Conservation (phyloP, 2,797 vertebrate genomes). For the Lepilemur ruficaudatus region DNA sequence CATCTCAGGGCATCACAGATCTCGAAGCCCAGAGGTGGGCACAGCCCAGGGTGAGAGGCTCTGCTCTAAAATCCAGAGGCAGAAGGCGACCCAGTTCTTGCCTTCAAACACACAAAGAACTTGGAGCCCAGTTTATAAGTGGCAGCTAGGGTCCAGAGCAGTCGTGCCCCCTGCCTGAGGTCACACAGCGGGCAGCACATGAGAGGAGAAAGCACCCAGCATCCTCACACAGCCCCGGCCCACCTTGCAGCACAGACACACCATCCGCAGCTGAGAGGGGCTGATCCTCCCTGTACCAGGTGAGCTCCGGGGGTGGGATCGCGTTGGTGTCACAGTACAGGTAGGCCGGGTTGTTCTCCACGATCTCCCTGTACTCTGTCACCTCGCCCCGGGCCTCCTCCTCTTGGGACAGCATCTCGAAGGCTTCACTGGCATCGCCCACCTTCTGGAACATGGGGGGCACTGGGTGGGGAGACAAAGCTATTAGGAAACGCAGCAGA, state of each 20-base stretch:
- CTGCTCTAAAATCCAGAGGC: background rate
- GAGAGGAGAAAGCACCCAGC: rapidly evolving
- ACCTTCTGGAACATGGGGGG: constrained; percentile 93
- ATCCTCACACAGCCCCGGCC: rapidly evolving
- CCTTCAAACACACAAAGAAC: background rate
- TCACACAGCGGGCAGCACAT: background rate
- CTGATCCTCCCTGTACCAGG: constrained; percentile 91
- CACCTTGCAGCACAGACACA: constrained; percentile 90
- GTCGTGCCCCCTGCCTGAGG: rapidly evolving
- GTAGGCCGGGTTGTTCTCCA: constrained; percentile 87
- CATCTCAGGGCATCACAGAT: too few species aligned
- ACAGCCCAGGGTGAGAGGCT: background rate
- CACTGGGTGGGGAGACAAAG: constrained; percentile 83
- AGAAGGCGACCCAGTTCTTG: background rate
- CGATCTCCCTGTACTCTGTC: constrained; percentile 87
- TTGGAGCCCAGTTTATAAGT: background rate
- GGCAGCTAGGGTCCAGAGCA: background rate
- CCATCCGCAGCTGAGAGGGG: constrained; percentile 85
- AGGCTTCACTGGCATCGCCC: constrained; percentile 79
- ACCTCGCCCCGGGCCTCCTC: constrained; percentile 83
- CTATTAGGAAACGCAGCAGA: background rate
- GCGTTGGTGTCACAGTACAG: constrained; percentile 93
- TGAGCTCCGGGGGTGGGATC: constrained; percentile 89
- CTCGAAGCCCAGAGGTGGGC: background rate
- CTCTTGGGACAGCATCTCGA: constrained; percentile 70